A percentile compares a stretch with the other conserved stretches of the same genome.
Conservation (phyloP, 2,113 vertebrate genomes). For the Polypterus senegalus region DNA sequence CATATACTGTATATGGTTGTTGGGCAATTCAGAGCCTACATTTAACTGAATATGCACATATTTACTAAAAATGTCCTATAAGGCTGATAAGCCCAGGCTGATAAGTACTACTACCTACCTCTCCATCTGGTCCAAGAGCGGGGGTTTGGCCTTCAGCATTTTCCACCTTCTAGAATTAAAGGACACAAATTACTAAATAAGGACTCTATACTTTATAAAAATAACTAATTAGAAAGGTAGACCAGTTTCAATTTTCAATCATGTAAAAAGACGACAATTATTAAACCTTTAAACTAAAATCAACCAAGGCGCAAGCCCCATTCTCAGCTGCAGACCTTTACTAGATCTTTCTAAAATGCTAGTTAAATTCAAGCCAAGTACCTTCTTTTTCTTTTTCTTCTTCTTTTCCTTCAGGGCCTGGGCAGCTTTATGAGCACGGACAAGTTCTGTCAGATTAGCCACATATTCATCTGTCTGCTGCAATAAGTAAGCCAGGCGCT, state of each 20-base stretch:
- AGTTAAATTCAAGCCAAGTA: not conserved
- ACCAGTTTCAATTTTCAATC: too few relatives aligned
- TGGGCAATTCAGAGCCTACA: not conserved
- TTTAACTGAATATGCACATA: not conserved
- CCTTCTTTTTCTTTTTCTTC: slow-evolving; percentile 92
- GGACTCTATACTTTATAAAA: not conserved
- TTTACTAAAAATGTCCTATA: not conserved
- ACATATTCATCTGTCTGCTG: slow-evolving; percentile 96
- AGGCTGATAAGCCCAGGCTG: too few relatives aligned
- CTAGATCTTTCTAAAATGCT: too few relatives aligned
- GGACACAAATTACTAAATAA: not conserved
- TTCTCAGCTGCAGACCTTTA: too few relatives aligned
- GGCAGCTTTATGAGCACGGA: slow-evolving; percentile 84
- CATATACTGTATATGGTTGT: too few relatives aligned
- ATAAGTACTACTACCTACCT: slow-evolving; percentile 46
- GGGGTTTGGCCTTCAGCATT: slow-evolving; percentile 54
- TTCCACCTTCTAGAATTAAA: slow-evolving; percentile 60
- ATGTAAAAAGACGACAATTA: too few relatives aligned
- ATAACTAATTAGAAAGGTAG: not conserved
- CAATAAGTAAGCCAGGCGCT: slow-evolving; percentile 87
- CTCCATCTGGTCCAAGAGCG: slow-evolving; percentile 75
- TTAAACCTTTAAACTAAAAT: too few relatives aligned
- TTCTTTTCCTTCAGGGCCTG: slow-evolving; percentile 94
- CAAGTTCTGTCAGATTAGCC: slow-evolving; percentile 89
- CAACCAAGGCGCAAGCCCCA: too few relatives aligned